A percentile compares a stretch with the other conserved stretches of the same genome.
These are phyloP conservation scores for Daboia siamensis DNA, from an alignment of 2,113 vertebrate species.

Conservation along the genomic window DNA sequence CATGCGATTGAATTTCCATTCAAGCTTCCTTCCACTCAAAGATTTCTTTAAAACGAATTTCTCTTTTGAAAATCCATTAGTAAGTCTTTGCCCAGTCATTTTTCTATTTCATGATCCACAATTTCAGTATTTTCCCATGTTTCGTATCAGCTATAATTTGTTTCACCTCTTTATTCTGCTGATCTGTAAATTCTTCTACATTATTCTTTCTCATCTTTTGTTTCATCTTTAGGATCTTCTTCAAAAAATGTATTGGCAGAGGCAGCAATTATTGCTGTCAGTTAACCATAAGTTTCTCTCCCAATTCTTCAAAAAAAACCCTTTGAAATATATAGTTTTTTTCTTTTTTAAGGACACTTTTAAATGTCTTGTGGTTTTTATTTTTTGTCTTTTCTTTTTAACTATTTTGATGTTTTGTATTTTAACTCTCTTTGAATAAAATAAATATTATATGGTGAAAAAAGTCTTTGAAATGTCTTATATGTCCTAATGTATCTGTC, in stretches of 20 bases:
- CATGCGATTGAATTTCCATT: background rate
- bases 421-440: background rate
- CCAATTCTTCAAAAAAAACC: background rate
- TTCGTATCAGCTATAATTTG: background rate
- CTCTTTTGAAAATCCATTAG: background rate
- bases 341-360: background rate
- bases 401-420: background rate
- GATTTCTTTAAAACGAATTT: background rate
- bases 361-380: background rate
- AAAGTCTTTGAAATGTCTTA: too few relatives aligned
- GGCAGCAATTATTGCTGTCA: background rate
- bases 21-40: background rate
- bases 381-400: background rate
- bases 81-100: background rate
- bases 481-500: too few relatives aligned
- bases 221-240: background rate
- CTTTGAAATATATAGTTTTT: background rate
- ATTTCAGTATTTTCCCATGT: background rate
- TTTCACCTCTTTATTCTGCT: background rate
- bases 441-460: background rate
- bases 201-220: background rate
- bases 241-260: background rate
- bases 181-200: background rate
- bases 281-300: background rate
- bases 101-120: background rate